Evolutionary conservation across 2,797 vertebrate species (phyloP).

Genomic region (Benthosema pterotum): DNA sequence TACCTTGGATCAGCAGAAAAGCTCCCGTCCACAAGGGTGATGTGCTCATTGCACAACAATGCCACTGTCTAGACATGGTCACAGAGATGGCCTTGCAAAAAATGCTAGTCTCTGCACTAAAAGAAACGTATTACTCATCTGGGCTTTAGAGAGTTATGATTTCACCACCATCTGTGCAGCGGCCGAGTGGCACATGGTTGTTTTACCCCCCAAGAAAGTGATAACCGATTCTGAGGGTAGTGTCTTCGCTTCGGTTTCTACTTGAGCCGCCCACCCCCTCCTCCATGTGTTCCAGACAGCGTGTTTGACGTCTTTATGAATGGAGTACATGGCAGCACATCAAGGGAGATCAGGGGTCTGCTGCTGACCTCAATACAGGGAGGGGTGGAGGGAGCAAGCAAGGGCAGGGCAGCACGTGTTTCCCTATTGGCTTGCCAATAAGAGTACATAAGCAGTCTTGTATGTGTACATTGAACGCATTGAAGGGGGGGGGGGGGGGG

Average conservation of each 20-base stretch:
- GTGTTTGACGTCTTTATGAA: slow-evolving; percentile 44
- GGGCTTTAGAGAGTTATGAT: slow-evolving; percentile 28
- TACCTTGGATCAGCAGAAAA: slow-evolving; percentile 47
- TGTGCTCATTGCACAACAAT: slow-evolving; percentile 40
- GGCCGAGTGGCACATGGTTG: slow-evolving; percentile 3
- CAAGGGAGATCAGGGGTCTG: slow-evolving; percentile 19
- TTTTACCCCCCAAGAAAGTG: slow-evolving; percentile 9
- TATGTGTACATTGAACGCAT: neutral
- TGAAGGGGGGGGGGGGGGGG: too few species aligned
- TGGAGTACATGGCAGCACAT: slow-evolving; percentile 24
- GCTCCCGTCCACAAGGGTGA: slow-evolving; percentile 29
- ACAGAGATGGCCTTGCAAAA: slow-evolving; percentile 16
- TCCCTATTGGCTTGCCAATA: slow-evolving; percentile 39
- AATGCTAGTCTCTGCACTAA: slow-evolving; percentile 35
- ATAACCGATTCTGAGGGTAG: neutral
- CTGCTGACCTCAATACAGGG: slow-evolving; percentile 35
- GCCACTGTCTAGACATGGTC: slow-evolving; percentile 63
- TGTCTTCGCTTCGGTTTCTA: slow-evolving; percentile 13
- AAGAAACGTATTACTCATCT: slow-evolving; percentile 31
- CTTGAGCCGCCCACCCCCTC: neutral
- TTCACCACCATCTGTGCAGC: slow-evolving; percentile 42
- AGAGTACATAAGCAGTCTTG: slow-evolving; percentile 33
- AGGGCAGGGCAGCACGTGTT: too few species aligned
- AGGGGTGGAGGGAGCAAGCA: slow-evolving; percentile 21
- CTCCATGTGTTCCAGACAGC: slow-evolving; percentile 1